These are phyloP conservation scores for Micromesistius poutassou DNA, from an alignment of 2,797 vertebrate genomes.

Conservation along the genomic window DNA sequence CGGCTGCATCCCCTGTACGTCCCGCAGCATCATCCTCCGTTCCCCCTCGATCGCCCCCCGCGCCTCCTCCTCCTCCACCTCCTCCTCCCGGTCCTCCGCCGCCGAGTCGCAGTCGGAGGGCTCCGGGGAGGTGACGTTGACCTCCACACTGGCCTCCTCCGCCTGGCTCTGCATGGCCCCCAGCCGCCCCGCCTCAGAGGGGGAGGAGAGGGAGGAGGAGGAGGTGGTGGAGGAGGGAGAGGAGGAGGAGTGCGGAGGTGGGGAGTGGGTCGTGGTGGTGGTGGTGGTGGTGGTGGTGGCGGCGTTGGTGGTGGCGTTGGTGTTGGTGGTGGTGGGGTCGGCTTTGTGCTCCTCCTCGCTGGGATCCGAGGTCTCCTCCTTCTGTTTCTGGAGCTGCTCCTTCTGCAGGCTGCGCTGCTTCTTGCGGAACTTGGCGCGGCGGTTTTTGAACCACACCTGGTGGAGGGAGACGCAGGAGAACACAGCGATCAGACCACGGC, in stretches of 20 bases:
- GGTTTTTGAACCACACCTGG: slow-evolving; percentile 99
- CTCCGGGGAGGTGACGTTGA: slow-evolving; percentile 90
- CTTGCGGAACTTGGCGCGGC: slow-evolving; percentile 96
- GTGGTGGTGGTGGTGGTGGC: slow-evolving; percentile 64
- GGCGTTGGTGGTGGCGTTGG: slow-evolving; percentile 63
- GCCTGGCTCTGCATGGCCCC: slow-evolving; percentile 68
- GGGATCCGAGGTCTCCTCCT: slow-evolving; percentile 79
- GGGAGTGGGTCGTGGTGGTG: slow-evolving; percentile 69
- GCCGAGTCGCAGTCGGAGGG: slow-evolving; percentile 91
- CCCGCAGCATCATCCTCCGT: slow-evolving; percentile 67
- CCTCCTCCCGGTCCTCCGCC: slow-evolving; percentile 84
- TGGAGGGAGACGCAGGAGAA: background rate
- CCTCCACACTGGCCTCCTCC: slow-evolving; percentile 79
- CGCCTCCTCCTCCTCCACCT: slow-evolving; percentile 82
- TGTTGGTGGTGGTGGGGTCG: slow-evolving; percentile 49
- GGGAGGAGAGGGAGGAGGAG: slow-evolving; percentile 73
- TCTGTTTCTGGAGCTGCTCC: slow-evolving; percentile 97
- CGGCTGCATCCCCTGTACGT: slow-evolving; percentile 49
- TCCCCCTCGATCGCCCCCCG: slow-evolving; percentile 74
- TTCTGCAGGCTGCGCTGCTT: slow-evolving; percentile 98
- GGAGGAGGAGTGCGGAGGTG: slow-evolving; percentile 58
- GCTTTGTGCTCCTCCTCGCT: slow-evolving; percentile 77
- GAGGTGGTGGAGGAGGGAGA: background rate
- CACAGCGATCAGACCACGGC: background rate
- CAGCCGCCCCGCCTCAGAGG: slow-evolving; percentile 68